Evolutionary conservation across 2,888 invertebrate genomes (phyloP).

Genomic region (Apotomis turbidana): DNA sequence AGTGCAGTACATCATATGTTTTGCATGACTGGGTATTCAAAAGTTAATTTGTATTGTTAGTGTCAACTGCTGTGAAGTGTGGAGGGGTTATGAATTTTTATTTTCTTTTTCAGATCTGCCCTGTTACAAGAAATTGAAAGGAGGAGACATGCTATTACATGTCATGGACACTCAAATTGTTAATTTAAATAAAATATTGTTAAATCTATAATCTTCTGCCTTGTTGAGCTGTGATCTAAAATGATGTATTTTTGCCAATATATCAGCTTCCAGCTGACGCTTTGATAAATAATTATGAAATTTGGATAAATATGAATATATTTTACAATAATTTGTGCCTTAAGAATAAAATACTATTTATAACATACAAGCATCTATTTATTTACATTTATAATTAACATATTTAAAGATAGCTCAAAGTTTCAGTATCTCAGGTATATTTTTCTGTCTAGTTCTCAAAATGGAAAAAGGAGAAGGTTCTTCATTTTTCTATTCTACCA

Average conservation of each 20-base stretch:
- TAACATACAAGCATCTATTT: constrained; percentile 24
- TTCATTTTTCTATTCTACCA: constrained; percentile 1
- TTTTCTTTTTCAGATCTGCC: constrained; percentile 85
- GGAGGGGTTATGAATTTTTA: constrained; percentile 1
- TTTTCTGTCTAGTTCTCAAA: too few relatives aligned
- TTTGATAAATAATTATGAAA: neutral
- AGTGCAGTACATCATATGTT: too few relatives aligned
- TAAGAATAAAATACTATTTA: constrained; percentile 37
- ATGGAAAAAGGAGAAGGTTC: neutral
- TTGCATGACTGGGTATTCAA: too few relatives aligned
- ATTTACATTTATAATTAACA: constrained; percentile 19
- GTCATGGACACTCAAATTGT: constrained; percentile 73
- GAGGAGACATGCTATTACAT: constrained; percentile 74
- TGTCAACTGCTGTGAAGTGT: too few relatives aligned
- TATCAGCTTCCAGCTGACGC: constrained; percentile 18
- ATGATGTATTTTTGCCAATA: constrained; percentile 47
- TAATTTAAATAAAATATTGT: constrained; percentile 47
- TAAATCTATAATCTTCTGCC: constrained; percentile 57
- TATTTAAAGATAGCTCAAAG: too few relatives aligned
- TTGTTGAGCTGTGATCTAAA: constrained; percentile 76
- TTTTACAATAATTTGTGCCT: constrained; percentile 24
- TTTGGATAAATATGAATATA: constrained; percentile 9
- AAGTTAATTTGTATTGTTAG: too few relatives aligned
- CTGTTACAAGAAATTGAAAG: constrained; percentile 90
- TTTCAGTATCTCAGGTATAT: too few relatives aligned